Evolutionary conservation across 2,888 invertebrate genomes (phyloP).

Genomic region (Lordiphosa fenestrarum): DNA sequence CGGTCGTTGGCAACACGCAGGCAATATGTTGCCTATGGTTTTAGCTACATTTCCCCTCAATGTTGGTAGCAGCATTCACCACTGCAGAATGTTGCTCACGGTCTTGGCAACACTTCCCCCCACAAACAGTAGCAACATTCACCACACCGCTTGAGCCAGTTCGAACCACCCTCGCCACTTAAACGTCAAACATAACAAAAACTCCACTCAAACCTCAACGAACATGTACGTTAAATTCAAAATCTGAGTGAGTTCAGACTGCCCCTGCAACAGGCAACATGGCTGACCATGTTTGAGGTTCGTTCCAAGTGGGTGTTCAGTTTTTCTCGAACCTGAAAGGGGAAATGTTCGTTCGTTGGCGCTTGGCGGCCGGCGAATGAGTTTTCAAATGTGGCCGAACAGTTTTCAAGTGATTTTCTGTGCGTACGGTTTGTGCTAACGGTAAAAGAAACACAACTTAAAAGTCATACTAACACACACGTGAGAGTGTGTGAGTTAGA

Average conservation of each 20-base stretch:
- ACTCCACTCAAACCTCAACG: background rate
- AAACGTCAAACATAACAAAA: background rate
- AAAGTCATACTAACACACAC: background rate
- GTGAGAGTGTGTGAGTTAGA: no score
- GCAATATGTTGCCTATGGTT: no score
- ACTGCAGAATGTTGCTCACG: no score
- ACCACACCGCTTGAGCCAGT: background rate
- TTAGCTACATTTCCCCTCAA: no score
- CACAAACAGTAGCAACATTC: background rate
- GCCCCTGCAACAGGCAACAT: slow-evolving; percentile 5
- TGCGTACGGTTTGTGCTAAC: slow-evolving; percentile 51
- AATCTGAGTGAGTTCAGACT: background rate
- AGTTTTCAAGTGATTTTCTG: slow-evolving; percentile 66
- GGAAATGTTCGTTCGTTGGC: background rate
- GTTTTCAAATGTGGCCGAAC: slow-evolving; percentile 25
- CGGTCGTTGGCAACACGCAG: no score
- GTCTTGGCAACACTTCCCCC: no score
- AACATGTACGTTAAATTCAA: slow-evolving; percentile 4
- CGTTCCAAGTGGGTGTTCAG: no score
- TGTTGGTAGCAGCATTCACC: no score
- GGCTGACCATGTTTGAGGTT: slow-evolving; percentile 4
- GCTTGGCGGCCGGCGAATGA: slow-evolving; percentile 14
- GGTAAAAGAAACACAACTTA: slow-evolving; percentile 36
- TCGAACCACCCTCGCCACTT: no score
- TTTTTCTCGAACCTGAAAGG: no score